A percentile compares a stretch with the other conserved stretches of the same genome.
Evolutionary conservation across 2,797 vertebrate genomes (phyloP).

Genomic region (Cheirogaleus major): DNA sequence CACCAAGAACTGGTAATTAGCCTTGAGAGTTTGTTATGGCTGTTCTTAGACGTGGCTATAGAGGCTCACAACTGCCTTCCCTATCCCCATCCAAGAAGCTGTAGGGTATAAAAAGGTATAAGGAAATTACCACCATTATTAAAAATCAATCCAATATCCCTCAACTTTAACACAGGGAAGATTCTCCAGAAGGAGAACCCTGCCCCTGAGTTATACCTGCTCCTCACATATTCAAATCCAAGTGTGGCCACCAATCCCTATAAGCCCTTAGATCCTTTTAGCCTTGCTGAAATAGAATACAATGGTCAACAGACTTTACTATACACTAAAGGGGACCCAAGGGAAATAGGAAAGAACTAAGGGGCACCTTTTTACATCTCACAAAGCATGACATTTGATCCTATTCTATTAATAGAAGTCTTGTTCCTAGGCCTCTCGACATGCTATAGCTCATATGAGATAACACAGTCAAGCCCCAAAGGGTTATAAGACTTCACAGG

Average conservation of each 20-base stretch:
- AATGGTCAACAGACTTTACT: constrained; percentile 1
- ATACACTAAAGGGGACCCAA: neutral
- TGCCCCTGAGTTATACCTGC: neutral
- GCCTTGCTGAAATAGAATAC: neutral
- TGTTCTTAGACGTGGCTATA: neutral
- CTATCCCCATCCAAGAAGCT: neutral
- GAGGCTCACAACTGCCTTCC: neutral
- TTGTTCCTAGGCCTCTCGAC: neutral
- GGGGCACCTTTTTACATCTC: neutral
- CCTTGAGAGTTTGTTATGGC: neutral
- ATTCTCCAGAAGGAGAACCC: neutral
- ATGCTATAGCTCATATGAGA: neutral
- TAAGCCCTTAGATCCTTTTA: neutral
- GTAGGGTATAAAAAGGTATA: neutral
- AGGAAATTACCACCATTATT: neutral
- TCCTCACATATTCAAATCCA: neutral
- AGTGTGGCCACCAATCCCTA: neutral
- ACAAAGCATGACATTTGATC: neutral
- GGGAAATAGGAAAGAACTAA: constrained; percentile 8
- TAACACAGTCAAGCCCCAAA: neutral
- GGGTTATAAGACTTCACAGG: neutral
- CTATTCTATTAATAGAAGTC: neutral
- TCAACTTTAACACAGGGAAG: neutral
- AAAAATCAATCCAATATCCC: neutral
- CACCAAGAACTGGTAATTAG: neutral